Base-by-base conservation (phyloP, 2,113 vertebrate genomes). In the Dicrurus megarhynchus region DNA sequence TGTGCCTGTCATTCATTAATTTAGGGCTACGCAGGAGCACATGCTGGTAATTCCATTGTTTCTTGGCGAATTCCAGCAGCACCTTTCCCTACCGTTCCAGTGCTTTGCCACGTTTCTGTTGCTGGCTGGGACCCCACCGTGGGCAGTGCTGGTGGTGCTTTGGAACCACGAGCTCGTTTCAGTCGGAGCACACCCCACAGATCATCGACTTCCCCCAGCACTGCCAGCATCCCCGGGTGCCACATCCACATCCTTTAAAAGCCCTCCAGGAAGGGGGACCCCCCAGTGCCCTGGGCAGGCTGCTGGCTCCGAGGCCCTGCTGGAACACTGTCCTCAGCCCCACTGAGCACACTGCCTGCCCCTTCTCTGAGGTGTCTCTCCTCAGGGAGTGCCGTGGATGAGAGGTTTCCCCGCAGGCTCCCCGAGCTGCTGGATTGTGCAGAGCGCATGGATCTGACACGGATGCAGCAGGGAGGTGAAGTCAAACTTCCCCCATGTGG, bases 21-120 rank as follows among this genome's bases (percentile, higher is more conserved):
- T 47, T 26, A 13, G 10, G 3, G 35, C 7, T 3, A 10, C 16
- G 23, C 68, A 19, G 7, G 30, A 26, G 61, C 50, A 37, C 12
- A 2, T 30, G 5, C 71, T 61, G 19, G 5, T 33, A 20, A 70
- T 49, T 33, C 56, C 18, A 19, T 8, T 28, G 56, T 12, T 60
- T 1, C 16, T 35, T 27, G 57, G 32, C 24, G 8, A 30, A 30
- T 30, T 28, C 76, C 61, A 75, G 61, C 52, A 59, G n/a, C 3
- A 2, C 1, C 49, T 56, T 37, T 22, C 24, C 53, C 16, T 6
- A 1, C 22, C 5, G 1, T 16, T 16, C 39, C 60, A 35, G 17
- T 1, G 49, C 74, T 84, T 2, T 30, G 28, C 64, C 24, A 0
- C 2, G 0, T 5, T 46, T 27, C 19, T n/a, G 7, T 3, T 49